A percentile compares a stretch with the other conserved stretches of the same genome.
Conservation (phyloP, 53 echinoderm and acorn worm genomes). For the Holothuria leucospilota region DNA sequence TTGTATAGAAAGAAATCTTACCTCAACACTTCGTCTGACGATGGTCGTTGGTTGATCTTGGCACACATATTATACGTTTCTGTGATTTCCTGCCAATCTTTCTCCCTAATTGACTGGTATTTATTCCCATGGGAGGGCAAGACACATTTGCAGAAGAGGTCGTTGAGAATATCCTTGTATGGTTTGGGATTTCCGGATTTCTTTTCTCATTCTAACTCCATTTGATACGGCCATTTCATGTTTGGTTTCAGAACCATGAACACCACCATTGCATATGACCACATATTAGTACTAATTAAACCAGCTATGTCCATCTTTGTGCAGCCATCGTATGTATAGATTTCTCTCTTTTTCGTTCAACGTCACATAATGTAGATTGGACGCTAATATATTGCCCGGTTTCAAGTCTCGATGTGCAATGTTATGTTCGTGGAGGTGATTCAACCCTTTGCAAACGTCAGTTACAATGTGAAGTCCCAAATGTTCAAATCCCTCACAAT, state of each 20-base stretch:
- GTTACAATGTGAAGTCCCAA: neutral
- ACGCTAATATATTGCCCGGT: neutral
- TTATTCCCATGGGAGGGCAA: neutral
- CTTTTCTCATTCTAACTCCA: neutral
- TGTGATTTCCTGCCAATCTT: neutral
- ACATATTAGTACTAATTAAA: neutral
- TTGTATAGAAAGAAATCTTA: too few relatives aligned
- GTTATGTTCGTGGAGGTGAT: constrained; percentile 1
- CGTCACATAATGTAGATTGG: neutral
- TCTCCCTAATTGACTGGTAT: neutral
- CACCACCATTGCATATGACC: constrained; percentile 3
- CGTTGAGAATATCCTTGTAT: too few relatives aligned
- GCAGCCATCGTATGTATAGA: neutral
- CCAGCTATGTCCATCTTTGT: constrained; percentile 1
- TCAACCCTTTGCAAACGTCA: constrained; percentile 2
- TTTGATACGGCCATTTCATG: constrained; percentile 8
- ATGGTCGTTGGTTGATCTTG: constrained; percentile 1
- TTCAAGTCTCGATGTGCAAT: constrained; percentile 5
- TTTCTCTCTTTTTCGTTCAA: neutral
- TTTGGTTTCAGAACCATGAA: neutral
- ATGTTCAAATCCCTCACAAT: neutral
- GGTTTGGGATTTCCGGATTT: too few relatives aligned
- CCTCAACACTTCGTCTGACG: neutral
- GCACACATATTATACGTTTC: neutral
- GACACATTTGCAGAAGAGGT: neutral